Base-by-base conservation (phyloP, 2,888 invertebrate genomes). In the Thelaira solivaga region DNA sequence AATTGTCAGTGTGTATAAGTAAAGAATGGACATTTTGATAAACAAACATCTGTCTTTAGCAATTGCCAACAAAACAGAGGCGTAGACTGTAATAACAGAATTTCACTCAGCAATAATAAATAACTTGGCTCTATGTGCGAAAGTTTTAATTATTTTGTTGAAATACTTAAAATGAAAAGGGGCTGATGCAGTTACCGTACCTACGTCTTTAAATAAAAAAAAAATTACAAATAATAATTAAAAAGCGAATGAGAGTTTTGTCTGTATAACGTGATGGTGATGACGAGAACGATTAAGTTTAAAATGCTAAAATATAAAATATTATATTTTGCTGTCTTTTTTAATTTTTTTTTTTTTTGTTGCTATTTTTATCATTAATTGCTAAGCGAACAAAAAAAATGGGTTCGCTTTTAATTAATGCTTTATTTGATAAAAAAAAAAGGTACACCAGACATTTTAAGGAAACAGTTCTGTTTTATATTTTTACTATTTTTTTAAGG, bases 381-480 rank as follows among this genome's bases (percentile, higher is more conserved):
- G 18, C 22, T 39, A 29, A 41, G 20, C 8, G 29, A 16, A 41
- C 4, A 29, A n/a, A 64, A 64, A 24, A 26, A 49, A 29, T 65
- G 29, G 20, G 29, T 41, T 51, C 7, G 8, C 13, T 18, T 65
- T 65, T 51, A 51, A 65, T 65, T 65, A 65, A 41, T 51, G 8
- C 51, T 64, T 39, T 64, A 47, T 41, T 51, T 20, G 11, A 62
- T 31, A 62, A 34, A 62, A 47, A 34, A 36, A 13, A 57, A 16
- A 39, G 24, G 26, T 26, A 24, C 43, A 43, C 26, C 22, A 59
- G 18, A 59, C 29, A n/a, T n/a, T n/a, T 18, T 59, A 43, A 29
- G 4, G 20, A 59, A 22, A 13, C 22, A 34, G 43, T 31, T 31
- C 43, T 5, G 13, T 45, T 45, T 20, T n/a, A 61, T 5, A 13